Evolutionary conservation across 1,140 invertebrate genomes (phyloP).

Genomic region (Varroa destructor): DNA sequence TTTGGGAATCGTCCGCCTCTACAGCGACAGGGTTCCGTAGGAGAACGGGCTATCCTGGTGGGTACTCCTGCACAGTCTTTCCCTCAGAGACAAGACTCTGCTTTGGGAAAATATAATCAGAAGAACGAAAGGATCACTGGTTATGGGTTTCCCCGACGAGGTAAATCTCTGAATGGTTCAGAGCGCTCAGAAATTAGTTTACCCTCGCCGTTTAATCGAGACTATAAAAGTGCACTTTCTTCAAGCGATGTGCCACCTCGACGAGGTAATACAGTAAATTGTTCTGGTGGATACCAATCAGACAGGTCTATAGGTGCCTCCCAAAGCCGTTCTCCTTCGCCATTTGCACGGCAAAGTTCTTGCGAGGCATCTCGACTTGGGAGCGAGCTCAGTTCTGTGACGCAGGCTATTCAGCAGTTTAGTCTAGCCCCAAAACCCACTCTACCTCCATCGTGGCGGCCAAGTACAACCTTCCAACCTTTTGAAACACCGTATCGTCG

Average conservation of each 20-base stretch:
- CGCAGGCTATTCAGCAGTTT: slow-evolving; percentile 17
- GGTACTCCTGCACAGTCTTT: neutral
- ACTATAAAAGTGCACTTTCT: slow-evolving; percentile 3
- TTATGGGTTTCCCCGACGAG: neutral
- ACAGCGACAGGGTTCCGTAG: neutral
- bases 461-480: neutral
- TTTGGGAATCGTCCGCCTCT: neutral
- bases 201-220: neutral
- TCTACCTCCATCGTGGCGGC: slow-evolving; percentile 12
- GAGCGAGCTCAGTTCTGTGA: slow-evolving; percentile 17
- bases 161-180: neutral
- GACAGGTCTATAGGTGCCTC: neutral
- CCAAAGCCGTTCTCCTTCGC: slow-evolving; percentile 1
- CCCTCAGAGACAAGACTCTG: slow-evolving; percentile 6
- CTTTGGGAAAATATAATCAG: neutral
- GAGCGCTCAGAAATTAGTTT: neutral
- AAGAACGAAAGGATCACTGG: slow-evolving; percentile 5
- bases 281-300: slow-evolving; percentile 14
- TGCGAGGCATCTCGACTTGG: neutral
- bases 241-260: neutral
- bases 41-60: neutral
- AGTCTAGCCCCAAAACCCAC: slow-evolving; percentile 11
- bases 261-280: neutral
- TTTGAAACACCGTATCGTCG: slow-evolving; percentile 15
- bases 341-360: slow-evolving; percentile 2